Evolutionary conservation across 2,797 vertebrate genomes (phyloP).

Genomic region (Oreortyx pictus): DNA sequence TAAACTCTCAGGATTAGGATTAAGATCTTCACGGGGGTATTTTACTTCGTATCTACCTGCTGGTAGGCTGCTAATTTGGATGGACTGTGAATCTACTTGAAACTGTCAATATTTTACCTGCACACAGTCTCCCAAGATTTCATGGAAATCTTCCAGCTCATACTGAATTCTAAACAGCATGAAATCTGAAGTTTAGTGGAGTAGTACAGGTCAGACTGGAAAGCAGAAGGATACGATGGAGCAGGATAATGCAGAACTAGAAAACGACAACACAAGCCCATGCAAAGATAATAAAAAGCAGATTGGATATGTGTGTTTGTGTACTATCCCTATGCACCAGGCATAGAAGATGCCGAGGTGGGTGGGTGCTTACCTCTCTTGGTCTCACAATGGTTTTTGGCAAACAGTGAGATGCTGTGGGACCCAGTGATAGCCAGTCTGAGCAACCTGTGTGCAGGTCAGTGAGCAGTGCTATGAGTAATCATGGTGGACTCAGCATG

Average conservation of each 20-base stretch:
- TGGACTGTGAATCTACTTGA: not conserved
- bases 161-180: not conserved
- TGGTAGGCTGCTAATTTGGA: not conserved
- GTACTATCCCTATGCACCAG: not conserved
- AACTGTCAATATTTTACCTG: not conserved
- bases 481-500: not conserved
- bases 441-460: not conserved
- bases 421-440: not conserved
- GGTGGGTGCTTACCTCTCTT: not conserved
- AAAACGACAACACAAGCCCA: not conserved
- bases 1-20: slow-evolving; percentile 50
- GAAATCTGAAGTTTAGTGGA: not conserved
- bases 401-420: not conserved
- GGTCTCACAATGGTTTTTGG: not conserved
- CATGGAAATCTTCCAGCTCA: not conserved
- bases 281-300: not conserved
- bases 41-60: slow-evolving; percentile 26
- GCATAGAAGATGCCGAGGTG: not conserved
- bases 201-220: not conserved
- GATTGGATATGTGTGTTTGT: not conserved
- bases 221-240: not conserved
- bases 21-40: slow-evolving; percentile 28
- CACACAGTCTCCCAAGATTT: not conserved
- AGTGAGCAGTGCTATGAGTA: not conserved
- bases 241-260: not conserved